Conservation (phyloP, 2,113 vertebrate species). For the Clarias gariepinus region DNA sequence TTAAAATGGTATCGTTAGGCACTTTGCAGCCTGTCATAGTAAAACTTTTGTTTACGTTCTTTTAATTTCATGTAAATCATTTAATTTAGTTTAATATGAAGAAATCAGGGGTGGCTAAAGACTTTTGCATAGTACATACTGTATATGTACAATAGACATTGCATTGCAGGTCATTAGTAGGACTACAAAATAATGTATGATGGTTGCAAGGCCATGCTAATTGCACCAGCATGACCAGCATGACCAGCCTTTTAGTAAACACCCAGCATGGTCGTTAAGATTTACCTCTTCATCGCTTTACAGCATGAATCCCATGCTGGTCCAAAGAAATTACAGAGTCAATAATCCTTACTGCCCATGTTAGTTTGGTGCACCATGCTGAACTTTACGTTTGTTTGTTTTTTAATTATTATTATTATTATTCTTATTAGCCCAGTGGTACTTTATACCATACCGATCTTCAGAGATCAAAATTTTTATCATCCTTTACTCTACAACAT, state of each 20-base stretch:
- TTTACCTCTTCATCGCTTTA: not conserved
- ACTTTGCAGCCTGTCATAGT: too few relatives aligned
- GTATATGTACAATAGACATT: not conserved
- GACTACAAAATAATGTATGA: not conserved
- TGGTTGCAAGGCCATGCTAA: not conserved
- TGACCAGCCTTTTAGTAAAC: not conserved
- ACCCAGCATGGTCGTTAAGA: not conserved
- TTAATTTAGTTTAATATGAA: too few relatives aligned
- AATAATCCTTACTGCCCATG: not conserved
- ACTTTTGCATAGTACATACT: too few relatives aligned
- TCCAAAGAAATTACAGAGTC: not conserved
- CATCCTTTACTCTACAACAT: not conserved
- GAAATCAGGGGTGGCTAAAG: too few relatives aligned
- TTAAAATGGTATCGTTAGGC: too few relatives aligned
- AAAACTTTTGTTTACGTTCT: too few relatives aligned
- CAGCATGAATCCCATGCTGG: not conserved
- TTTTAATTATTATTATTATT: not conserved
- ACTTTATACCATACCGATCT: slow-evolving; percentile 6
- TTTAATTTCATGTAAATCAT: too few relatives aligned
- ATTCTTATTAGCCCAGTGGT: not conserved
- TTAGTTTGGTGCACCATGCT: not conserved
- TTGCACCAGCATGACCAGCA: not conserved
- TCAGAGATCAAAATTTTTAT: not conserved
- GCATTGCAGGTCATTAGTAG: not conserved
- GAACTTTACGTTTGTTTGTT: not conserved